Evolutionary conservation across 92 coral and sea anemone species (phyloP).

Genomic region (Anthopleura xanthogrammica): DNA sequence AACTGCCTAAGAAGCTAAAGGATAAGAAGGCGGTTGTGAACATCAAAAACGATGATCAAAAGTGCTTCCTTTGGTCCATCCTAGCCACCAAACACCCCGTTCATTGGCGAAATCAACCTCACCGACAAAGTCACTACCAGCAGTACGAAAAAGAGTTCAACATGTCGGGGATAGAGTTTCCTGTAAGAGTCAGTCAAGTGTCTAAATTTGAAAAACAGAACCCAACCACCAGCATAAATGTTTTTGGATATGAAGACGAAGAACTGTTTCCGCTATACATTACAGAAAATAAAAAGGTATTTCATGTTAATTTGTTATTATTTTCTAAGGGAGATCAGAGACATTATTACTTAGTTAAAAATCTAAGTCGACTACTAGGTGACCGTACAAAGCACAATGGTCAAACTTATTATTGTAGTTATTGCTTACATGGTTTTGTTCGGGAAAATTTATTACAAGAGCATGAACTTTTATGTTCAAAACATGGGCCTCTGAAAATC

Average conservation of each 20-base stretch:
- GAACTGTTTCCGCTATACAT: constrained; percentile 34
- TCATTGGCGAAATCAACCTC: background rate
- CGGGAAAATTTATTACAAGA: too few relatives aligned
- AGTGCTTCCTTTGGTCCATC: constrained; percentile 30
- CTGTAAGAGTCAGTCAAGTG: constrained; percentile 23
- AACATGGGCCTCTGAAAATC: too few relatives aligned
- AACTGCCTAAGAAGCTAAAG: too few relatives aligned
- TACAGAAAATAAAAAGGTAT: constrained; percentile 6
- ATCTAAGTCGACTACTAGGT: constrained; percentile 23
- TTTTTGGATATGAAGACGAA: constrained; percentile 37
- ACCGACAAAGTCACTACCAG: background rate
- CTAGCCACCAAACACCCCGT: constrained; percentile 9
- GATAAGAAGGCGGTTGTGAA: background rate
- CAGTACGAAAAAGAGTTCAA: constrained; percentile 32
- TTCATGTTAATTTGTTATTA: constrained; percentile 36
- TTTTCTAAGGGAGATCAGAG: constrained; percentile 15
- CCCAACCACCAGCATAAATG: constrained; percentile 7
- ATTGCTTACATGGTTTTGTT: constrained; percentile 18
- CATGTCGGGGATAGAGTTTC: constrained; percentile 24
- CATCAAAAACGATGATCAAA: constrained; percentile 1
- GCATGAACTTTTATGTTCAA: too few relatives aligned
- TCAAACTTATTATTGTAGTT: constrained; percentile 34
- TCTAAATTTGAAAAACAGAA: background rate
- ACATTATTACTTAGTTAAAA: constrained; percentile 37
- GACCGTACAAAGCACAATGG: constrained; percentile 19